Evolutionary conservation across 2,888 invertebrate genomes (phyloP).

Genomic region (Drosophila formosana): DNA sequence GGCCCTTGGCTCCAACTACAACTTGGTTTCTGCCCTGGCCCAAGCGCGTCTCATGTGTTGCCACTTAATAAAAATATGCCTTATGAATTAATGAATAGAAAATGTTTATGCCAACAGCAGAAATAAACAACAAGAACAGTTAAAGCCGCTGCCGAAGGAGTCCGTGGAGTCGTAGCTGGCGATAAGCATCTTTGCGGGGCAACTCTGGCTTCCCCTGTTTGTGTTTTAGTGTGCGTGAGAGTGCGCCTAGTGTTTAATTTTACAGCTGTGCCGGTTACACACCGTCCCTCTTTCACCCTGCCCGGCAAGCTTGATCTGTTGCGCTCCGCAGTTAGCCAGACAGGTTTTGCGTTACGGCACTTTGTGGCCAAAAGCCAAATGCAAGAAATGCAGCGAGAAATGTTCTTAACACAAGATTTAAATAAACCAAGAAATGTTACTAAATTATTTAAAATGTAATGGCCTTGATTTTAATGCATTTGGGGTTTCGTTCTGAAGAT

Average conservation of each 20-base stretch:
- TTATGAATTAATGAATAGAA: slow-evolving; percentile 81
- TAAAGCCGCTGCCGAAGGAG: slow-evolving; percentile 25
- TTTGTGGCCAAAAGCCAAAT: slow-evolving; percentile 15
- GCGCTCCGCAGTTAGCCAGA: slow-evolving; percentile 28
- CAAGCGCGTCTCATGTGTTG: slow-evolving; percentile 61
- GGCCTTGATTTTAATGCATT: no score
- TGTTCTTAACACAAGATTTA: no score
- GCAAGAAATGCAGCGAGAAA: neutral
- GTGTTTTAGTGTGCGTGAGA: slow-evolving; percentile 38
- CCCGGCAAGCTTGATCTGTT: slow-evolving; percentile 15
- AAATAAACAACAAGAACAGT: slow-evolving; percentile 25
- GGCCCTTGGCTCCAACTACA: slow-evolving; percentile 10
- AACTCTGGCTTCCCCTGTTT: slow-evolving; percentile 22
- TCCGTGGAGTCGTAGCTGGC: slow-evolving; percentile 42
- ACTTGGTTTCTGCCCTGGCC: slow-evolving; percentile 4
- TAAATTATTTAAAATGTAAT: no score
- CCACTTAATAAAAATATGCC: slow-evolving; percentile 79
- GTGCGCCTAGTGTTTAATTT: slow-evolving; percentile 51
- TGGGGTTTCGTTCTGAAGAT: no score
- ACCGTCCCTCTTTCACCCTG: neutral
- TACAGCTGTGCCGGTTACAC: slow-evolving; percentile 52
- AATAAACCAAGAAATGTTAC: no score
- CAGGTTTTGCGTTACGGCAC: slow-evolving; percentile 47
- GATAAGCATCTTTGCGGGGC: slow-evolving; percentile 60
- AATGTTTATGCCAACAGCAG: slow-evolving; percentile 69